Conservation (phyloP, 2,888 invertebrate genomes). For the Andrena praecox region DNA sequence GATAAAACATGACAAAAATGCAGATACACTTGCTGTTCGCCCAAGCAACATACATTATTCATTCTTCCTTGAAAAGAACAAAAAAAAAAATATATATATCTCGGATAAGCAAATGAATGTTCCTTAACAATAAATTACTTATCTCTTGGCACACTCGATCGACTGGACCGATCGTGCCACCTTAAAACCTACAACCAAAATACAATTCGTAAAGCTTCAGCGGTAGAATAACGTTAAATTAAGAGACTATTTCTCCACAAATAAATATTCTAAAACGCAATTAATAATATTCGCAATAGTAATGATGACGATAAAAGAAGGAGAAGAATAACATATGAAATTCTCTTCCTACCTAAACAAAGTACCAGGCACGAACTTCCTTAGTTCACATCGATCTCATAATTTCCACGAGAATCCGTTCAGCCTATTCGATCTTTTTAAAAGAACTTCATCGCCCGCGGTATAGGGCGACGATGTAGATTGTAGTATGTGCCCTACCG, state of each 20-base stretch:
- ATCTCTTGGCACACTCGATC: slow-evolving; percentile 3
- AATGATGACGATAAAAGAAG: background rate
- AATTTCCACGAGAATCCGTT: background rate
- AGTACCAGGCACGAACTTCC: slow-evolving; percentile 55
- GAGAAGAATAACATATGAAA: slow-evolving; percentile 32
- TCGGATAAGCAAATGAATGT: background rate
- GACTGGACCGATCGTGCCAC: background rate
- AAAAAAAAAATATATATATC: background rate
- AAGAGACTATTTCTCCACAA: slow-evolving; percentile 44
- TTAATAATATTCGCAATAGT: slow-evolving; percentile 18
- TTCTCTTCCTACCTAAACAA: slow-evolving; percentile 39
- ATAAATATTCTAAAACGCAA: slow-evolving; percentile 65
- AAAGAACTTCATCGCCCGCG: slow-evolving; percentile 7
- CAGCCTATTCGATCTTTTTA: background rate
- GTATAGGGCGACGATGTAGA: background rate
- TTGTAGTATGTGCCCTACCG: background rate
- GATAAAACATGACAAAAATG: slow-evolving; percentile 50
- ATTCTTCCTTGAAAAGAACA: background rate
- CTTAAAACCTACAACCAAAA: slow-evolving; percentile 28
- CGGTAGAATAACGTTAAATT: slow-evolving; percentile 33
- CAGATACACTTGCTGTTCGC: slow-evolving; percentile 40
- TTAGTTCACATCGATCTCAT: slow-evolving; percentile 15
- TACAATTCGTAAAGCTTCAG: slow-evolving; percentile 41
- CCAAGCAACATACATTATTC: slow-evolving; percentile 27
- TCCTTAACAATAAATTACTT: slow-evolving; percentile 16